Evolutionary conservation across 1,140 invertebrate genomes (phyloP), one percentile per base, ranked within the genome.

Genomic region (Euglossa dilemma): DNA sequence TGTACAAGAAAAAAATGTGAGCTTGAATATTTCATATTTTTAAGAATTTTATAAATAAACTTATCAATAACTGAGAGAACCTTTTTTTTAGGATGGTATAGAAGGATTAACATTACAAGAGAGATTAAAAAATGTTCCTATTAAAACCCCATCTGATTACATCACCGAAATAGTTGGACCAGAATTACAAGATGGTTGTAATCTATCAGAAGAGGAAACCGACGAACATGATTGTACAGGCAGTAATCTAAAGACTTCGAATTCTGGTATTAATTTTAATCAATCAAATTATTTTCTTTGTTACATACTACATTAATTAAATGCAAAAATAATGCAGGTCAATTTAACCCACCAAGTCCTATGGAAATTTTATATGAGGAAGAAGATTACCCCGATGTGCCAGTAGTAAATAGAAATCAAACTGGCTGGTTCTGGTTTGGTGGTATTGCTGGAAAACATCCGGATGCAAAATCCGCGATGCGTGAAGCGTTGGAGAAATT

Each of bases 341-440:
- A 92, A 73, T 91, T 93, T 73, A 92, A 91, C 90, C 91, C 89
- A 76, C 87, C 91, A 84, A 93, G 90, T 87, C 90, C 90, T 77
- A 91, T 91, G 85, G 90, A 93, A 83, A 86, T 93, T 81, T 84
- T 91, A 71, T 91, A 84, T 52, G 91, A 94, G 81, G 90, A 90
- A 75, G 91, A 93, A 67, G 91, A 93, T 78, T 93, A 93, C 90
- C 91, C 90, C 8, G 91, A 94, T 73, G 94, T 90, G 92, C 95
- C 93, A 86, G 94, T 89, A 93, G 95, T 94, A 91, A 96, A 94
- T 92, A 95, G 87, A 93, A 97, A 95, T 95, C 93, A 93, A 94
- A 95, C 95, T 67, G 97, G 97, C 59, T 98, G 97, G 97, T 95
- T 96, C 92, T 98, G 97, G 96, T 96, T 98, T 81, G 96, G 97